Conservation (phyloP, 2,888 invertebrate species). For the Dione juno region DNA sequence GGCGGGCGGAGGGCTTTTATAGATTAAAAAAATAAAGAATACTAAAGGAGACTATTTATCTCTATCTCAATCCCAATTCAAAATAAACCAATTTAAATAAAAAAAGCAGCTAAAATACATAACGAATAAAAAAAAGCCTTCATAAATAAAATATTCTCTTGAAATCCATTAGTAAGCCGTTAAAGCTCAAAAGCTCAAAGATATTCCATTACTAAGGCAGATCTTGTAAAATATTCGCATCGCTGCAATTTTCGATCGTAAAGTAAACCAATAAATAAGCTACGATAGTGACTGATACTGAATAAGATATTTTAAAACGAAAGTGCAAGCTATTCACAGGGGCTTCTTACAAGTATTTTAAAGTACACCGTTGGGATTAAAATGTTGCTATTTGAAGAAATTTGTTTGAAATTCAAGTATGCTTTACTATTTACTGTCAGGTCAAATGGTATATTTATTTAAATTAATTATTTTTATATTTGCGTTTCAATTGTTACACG, state of each 20-base stretch:
- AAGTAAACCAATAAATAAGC: slow-evolving; percentile 44
- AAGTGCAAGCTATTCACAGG: slow-evolving; percentile 58
- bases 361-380: slow-evolving; percentile 38
- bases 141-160: background rate
- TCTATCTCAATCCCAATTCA: background rate
- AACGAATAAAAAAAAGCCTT: background rate
- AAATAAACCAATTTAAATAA: background rate
- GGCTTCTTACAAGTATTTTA: slow-evolving; percentile 34
- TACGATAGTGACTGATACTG: slow-evolving; percentile 40
- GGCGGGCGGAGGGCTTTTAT: too few relatives aligned
- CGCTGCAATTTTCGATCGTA: slow-evolving; percentile 40
- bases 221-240: slow-evolving; percentile 27
- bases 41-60: too few relatives aligned
- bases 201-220: slow-evolving; percentile 22
- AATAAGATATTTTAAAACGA: slow-evolving; percentile 49
- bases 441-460: background rate
- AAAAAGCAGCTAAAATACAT: background rate
- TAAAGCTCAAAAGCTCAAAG: slow-evolving; percentile 20
- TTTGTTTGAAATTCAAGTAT: slow-evolving; percentile 5
- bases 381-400: slow-evolving; percentile 37
- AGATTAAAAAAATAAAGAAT: too few relatives aligned
- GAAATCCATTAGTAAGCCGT: slow-evolving; percentile 13
- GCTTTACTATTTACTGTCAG: background rate
- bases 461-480: too few relatives aligned
- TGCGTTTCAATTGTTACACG: too few relatives aligned